A percentile compares a stretch with the other conserved stretches of the same genome.
These are phyloP conservation scores for Callyntrura sp. DNA, from an alignment of 2,888 invertebrate genomes.

Conservation along the genomic window DNA sequence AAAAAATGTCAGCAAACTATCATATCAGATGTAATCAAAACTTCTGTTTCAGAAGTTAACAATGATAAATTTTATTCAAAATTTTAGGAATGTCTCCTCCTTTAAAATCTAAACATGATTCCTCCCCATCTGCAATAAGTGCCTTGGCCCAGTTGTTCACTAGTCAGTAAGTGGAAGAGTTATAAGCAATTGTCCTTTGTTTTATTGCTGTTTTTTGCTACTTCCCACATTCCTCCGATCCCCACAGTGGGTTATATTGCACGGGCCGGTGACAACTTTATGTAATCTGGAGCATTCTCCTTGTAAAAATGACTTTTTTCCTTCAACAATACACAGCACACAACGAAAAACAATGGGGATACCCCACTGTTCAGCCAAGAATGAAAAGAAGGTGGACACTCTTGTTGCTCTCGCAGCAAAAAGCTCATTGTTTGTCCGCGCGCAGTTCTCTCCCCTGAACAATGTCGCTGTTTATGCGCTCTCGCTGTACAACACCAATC, in stretches of 20 bases:
- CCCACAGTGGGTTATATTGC: conserved; percentile 31
- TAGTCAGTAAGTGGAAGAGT: conserved; percentile 9
- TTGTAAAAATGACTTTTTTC: conserved; percentile 59
- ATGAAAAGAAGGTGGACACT: conserved; percentile 55
- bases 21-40: neutral
- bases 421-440: conserved; percentile 57
- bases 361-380: conserved; percentile 66
- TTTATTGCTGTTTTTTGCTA: conserved; percentile 54
- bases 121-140: neutral
- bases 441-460: conserved; percentile 46
- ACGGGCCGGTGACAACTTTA: conserved; percentile 72
- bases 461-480: conserved; percentile 13
- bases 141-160: neutral
- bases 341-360: conserved; percentile 61
- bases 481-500: too few relatives aligned
- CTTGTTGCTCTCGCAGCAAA: neutral
- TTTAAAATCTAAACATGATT: too few relatives aligned
- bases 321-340: conserved; percentile 45
- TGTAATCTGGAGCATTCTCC: conserved; percentile 73
- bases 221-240: conserved; percentile 50
- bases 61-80: too few relatives aligned
- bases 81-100: too few relatives aligned
- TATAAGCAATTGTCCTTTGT: neutral
- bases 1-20: neutral
- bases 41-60: neutral